These are phyloP conservation scores for Nephrotoma appendiculata DNA, from an alignment of 2,888 invertebrate species.

Conservation along the genomic window DNA sequence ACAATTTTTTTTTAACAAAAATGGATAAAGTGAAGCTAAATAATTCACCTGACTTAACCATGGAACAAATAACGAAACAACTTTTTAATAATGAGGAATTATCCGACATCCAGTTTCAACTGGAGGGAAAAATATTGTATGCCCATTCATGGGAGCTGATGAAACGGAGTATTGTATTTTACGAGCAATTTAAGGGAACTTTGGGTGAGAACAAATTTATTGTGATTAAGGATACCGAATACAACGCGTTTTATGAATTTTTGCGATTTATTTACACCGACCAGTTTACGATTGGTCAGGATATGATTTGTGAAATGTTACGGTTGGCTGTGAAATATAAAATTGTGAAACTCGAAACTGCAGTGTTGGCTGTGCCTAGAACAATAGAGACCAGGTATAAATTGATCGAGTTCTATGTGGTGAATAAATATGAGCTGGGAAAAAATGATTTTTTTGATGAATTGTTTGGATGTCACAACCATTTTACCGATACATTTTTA, in stretches of 20 bases:
- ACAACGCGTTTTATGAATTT: neutral
- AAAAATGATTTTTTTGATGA: too few relatives aligned
- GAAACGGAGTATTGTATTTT: neutral
- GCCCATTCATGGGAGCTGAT: neutral
- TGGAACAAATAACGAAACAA: neutral
- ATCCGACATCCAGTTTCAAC: neutral
- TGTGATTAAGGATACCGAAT: neutral
- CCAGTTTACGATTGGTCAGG: neutral
- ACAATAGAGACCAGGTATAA: too few relatives aligned
- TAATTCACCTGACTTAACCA: neutral
- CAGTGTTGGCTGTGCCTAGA: neutral
- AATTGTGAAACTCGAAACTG: neutral
- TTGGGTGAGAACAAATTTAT: neutral
- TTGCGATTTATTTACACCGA: neutral
- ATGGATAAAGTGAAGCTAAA: neutral
- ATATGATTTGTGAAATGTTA: neutral
- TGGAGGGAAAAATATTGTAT: neutral
- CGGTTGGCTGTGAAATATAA: neutral
- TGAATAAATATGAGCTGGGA: too few relatives aligned
- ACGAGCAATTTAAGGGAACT: neutral
- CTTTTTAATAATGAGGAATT: neutral
- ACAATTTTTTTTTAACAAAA: neutral
- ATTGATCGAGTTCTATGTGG: too few relatives aligned
- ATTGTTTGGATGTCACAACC: too few relatives aligned
- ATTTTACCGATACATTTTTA: too few relatives aligned